These are phyloP conservation scores for Sesia apiformis DNA, from an alignment of 2,888 invertebrate genomes.

Conservation along the genomic window DNA sequence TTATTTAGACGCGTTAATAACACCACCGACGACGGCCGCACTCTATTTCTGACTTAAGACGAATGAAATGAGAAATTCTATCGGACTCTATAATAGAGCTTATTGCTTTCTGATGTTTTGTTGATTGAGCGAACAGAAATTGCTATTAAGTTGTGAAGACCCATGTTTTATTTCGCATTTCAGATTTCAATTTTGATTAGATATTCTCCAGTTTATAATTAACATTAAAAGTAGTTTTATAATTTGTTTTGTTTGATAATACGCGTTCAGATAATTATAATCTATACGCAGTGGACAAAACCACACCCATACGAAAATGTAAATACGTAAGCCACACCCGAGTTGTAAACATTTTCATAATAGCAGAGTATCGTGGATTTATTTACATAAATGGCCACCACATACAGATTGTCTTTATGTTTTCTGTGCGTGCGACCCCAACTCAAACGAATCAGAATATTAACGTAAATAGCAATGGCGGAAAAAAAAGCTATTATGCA, in stretches of 20 bases:
- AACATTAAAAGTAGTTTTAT: too few relatives aligned
- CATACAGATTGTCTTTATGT: slow-evolving; percentile 70
- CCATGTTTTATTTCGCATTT: slow-evolving; percentile 30
- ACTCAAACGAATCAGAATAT: slow-evolving; percentile 67
- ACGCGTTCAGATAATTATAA: neutral
- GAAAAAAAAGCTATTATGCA: slow-evolving; percentile 74
- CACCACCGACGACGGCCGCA: slow-evolving; percentile 67
- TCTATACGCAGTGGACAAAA: slow-evolving; percentile 29
- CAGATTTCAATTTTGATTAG: neutral
- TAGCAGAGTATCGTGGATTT: slow-evolving; percentile 61
- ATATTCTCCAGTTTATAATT: neutral
- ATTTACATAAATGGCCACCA: slow-evolving; percentile 71
- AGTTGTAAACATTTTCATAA: slow-evolving; percentile 55
- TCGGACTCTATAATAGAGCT: slow-evolving; percentile 63
- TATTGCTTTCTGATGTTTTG: slow-evolving; percentile 68
- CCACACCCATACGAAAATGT: slow-evolving; percentile 56
- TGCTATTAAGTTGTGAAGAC: slow-evolving; percentile 39
- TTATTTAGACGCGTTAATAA: slow-evolving; percentile 75
- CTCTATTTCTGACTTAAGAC: slow-evolving; percentile 73
- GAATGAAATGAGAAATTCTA: slow-evolving; percentile 72
- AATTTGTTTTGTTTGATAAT: too few relatives aligned
- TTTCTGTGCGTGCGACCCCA: slow-evolving; percentile 70
- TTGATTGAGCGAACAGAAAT: slow-evolving; percentile 63
- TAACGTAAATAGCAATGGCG: slow-evolving; percentile 69
- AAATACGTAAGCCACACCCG: slow-evolving; percentile 55